phyloP scores from a whole-genome alignment of 1,140 invertebrate species.

The Scaptomyza pallida region DNA sequence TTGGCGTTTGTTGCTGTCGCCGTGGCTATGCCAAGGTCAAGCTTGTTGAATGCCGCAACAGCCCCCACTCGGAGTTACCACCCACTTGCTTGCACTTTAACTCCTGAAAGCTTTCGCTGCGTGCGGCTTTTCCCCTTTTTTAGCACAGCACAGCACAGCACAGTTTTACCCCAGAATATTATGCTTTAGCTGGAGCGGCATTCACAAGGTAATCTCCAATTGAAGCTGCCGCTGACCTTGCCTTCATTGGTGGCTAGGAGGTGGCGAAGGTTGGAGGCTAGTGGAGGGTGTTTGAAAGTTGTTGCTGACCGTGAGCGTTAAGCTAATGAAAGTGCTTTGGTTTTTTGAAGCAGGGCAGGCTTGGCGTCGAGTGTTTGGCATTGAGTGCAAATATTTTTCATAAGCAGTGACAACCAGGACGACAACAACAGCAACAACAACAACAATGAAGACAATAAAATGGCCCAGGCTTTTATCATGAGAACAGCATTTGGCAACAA shows the following conservation, averaged over 20 bases:
- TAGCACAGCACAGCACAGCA: constrained; percentile 36
- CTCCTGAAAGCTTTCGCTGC: constrained; percentile 25
- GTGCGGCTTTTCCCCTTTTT: constrained; percentile 59
- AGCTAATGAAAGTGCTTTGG: constrained; percentile 76
- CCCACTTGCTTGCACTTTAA: constrained; percentile 17
- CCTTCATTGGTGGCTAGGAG: neutral
- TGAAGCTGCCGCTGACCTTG: constrained; percentile 46
- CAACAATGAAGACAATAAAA: constrained; percentile 25
- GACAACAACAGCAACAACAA: constrained; percentile 17
- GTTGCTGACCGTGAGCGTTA: constrained; percentile 55
- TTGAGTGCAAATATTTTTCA: constrained; percentile 57
- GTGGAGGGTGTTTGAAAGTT: constrained; percentile 3
- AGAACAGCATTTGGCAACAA: constrained; percentile 58
- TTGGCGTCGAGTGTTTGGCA: constrained; percentile 50
- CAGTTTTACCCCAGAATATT: constrained; percentile 51
- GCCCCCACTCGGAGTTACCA: neutral
- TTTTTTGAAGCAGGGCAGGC: constrained; percentile 43
- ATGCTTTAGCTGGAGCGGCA: constrained; percentile 23
- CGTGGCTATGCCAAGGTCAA: constrained; percentile 62
- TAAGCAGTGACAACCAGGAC: constrained; percentile 29
- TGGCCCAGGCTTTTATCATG: constrained; percentile 72
- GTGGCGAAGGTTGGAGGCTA: constrained; percentile 14
- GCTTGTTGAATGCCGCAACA: neutral
- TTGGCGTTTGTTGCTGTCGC: constrained; percentile 44
- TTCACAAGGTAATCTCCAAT: constrained; percentile 3